Conservation (phyloP, 2,888 invertebrate genomes). For the Philaethria dido region DNA sequence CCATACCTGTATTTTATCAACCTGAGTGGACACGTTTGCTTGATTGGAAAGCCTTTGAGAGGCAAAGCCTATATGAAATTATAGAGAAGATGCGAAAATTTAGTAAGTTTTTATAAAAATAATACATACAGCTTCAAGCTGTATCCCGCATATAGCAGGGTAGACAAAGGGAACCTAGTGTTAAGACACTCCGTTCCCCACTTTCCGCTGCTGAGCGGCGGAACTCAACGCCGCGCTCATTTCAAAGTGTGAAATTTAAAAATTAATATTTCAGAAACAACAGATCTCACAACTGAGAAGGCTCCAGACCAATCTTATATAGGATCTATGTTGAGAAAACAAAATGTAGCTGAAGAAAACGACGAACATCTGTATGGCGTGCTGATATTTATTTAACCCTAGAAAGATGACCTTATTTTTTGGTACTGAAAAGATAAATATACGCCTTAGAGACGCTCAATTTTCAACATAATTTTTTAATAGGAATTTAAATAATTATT, state of each 20-base stretch:
- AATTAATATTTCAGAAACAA: constrained; percentile 23
- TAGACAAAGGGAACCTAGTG: too few species aligned
- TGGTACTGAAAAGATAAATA: too few species aligned
- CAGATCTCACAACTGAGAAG: constrained; percentile 7
- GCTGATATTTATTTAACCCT: constrained; percentile 35
- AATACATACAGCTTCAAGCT: too few species aligned
- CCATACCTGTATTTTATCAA: constrained; percentile 38
- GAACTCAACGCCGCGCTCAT: too few species aligned
- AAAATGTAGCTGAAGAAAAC: constrained; percentile 22
- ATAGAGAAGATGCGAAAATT: constrained; percentile 12
- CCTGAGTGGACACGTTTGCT: constrained; percentile 38
- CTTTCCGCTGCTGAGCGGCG: too few species aligned
- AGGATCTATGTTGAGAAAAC: neutral
- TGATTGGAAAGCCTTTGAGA: constrained; percentile 37
- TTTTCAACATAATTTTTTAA: too few species aligned
- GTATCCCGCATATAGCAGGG: too few species aligned
- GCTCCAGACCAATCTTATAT: constrained; percentile 17
- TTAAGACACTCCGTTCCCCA: too few species aligned
- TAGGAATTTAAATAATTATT: too few species aligned
- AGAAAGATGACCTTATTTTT: too few species aligned
- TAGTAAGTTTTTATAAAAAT: neutral
- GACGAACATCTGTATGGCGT: constrained; percentile 36
- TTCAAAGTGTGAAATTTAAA: too few species aligned
- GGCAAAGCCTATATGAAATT: constrained; percentile 31
- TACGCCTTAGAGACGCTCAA: too few species aligned